Evolutionary conservation across 2,113 vertebrate species (phyloP), one percentile per base, ranked within the genome.

Genomic region (Neopipo cinnamomea): DNA sequence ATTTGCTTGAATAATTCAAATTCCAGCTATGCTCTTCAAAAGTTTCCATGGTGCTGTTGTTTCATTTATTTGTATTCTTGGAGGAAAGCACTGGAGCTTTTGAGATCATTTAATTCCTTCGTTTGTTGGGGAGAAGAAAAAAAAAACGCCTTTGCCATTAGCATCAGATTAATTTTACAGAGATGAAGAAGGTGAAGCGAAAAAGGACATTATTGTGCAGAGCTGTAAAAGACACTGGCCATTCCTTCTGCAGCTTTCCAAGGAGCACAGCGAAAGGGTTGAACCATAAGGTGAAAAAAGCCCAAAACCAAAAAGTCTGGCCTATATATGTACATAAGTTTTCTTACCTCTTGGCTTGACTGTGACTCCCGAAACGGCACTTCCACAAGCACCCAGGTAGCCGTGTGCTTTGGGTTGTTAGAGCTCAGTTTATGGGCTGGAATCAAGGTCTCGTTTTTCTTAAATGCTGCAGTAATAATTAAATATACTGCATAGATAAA

Each of bases 301-400:
- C 7, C 23, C 5, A 39, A 13, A 28, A 4, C 5, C 11, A 41
- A 25, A 21, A 27, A 10, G 8, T 22, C n/a, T 73, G 68, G 33
- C 11, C n/a, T 56, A 1, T 39, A 1, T 39, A 1, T 3, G 7
- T 44, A 11, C 4, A 1, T 44, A 25, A 0, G 1, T 91, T 67
- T 87, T 46, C 30, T 67, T 82, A n/a, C 6, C 14, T 52, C 10
- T 56, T 62, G 16, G 11, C 63, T 52, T 75, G 47, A 14, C 47
- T 33, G 8, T 55, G 30, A 33, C 25, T 75, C 19, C 44, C 68
- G 71, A 39, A 56, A 35, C 11, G 67, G 55, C 63, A 9, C 75
- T 87, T 77, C 63, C 47, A 35, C 21, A 17, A 52, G 39, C 42
- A 68, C 65, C 49, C 11, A 21, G 8, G 49, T 2, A 31, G 44